phyloP scores from a whole-genome alignment of 1,140 invertebrate genomes.

The Danaus melanippus region DNA sequence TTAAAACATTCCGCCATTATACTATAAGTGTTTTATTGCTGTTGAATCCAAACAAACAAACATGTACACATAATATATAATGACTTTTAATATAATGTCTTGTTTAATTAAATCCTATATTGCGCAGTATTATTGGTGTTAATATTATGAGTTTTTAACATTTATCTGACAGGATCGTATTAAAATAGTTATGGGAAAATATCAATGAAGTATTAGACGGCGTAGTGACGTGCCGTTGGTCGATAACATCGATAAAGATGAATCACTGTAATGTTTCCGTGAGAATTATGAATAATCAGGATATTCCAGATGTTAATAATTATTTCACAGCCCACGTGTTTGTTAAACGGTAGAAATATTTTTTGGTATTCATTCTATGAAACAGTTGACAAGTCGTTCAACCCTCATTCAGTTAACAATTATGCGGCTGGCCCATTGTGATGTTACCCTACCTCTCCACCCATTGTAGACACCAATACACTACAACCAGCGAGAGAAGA shows the following conservation, averaged over 20 bases:
- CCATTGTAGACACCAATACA: constrained; percentile 61
- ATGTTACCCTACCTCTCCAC: constrained; percentile 59
- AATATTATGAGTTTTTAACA: too few species aligned
- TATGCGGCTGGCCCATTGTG: constrained; percentile 66
- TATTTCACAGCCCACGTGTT: not conserved
- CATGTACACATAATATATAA: too few species aligned
- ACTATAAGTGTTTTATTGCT: not conserved
- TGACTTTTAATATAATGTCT: too few species aligned
- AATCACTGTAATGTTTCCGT: too few species aligned
- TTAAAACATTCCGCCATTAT: constrained; percentile 19
- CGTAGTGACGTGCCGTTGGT: constrained; percentile 10
- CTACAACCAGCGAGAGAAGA: constrained; percentile 36
- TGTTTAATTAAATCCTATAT: too few species aligned
- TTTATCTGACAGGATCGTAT: too few species aligned
- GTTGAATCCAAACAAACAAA: too few species aligned
- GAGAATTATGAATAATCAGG: too few species aligned
- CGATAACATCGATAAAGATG: too few species aligned
- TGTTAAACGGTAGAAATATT: constrained; percentile 13
- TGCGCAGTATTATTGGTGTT: too few species aligned
- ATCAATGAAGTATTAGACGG: constrained; percentile 6
- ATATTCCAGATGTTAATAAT: too few species aligned
- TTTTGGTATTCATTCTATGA: constrained; percentile 43
- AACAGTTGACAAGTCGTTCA: constrained; percentile 64
- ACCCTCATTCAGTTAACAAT: constrained; percentile 68
- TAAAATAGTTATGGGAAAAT: not conserved